phyloP scores from a whole-genome alignment of 2,888 invertebrate species.

The Drosophila borborema region DNA sequence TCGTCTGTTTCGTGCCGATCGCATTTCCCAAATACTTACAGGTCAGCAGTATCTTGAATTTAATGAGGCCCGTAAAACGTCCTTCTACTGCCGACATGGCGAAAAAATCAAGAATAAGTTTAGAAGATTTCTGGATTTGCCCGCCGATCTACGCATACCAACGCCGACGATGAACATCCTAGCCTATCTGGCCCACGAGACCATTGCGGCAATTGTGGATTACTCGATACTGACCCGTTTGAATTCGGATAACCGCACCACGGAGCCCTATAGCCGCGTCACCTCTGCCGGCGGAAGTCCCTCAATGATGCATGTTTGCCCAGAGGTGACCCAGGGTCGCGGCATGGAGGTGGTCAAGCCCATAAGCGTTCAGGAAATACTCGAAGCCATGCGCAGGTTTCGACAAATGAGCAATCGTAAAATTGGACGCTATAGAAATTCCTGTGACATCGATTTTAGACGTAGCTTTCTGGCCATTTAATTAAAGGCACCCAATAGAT shows the following conservation, averaged over 20 bases:
- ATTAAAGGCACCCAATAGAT: not conserved
- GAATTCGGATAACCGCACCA: conserved; percentile 89
- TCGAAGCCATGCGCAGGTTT: conserved; percentile 92
- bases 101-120: conserved; percentile 87
- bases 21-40: conserved; percentile 87
- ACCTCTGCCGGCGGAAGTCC: conserved; percentile 84
- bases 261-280: conserved; percentile 90
- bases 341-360: conserved; percentile 89
- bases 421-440: conserved; percentile 82
- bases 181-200: conserved; percentile 95
- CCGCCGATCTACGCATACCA: conserved; percentile 88
- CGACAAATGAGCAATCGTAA: conserved; percentile 82
- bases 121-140: conserved; percentile 88
- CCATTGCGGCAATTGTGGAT: conserved; percentile 95
- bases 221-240: conserved; percentile 92
- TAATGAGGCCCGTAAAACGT: conserved; percentile 91
- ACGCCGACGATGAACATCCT: conserved; percentile 90
- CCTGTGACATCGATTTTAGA: conserved; percentile 81
- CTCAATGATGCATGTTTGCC: conserved; percentile 85
- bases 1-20: conserved; percentile 87
- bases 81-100: conserved; percentile 88
- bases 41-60: conserved; percentile 90
- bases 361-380: conserved; percentile 92
- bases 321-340: conserved; percentile 85
- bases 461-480: conserved; percentile 83